Evolutionary conservation across 1,140 invertebrate genomes (phyloP).

Genomic region (Andrena cerasifolii): DNA sequence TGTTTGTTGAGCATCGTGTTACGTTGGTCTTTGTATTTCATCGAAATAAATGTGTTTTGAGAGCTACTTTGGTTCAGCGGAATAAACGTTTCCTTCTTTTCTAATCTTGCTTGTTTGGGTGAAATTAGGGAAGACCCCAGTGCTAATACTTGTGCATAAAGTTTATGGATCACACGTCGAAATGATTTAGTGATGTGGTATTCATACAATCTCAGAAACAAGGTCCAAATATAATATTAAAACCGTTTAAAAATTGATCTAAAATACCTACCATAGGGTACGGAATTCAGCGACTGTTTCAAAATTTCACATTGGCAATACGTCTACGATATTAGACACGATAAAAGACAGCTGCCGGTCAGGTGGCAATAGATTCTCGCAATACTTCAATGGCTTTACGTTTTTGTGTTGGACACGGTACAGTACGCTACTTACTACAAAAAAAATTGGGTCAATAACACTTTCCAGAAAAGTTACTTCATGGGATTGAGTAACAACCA

Average conservation of each 20-base stretch:
- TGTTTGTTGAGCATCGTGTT: constrained; percentile 36
- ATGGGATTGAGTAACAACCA: not conserved
- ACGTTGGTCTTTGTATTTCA: constrained; percentile 34
- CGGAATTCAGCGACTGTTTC: not conserved
- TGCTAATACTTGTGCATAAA: too few relatives aligned
- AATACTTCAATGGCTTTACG: not conserved
- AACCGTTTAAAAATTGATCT: too few relatives aligned
- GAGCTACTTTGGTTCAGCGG: not conserved
- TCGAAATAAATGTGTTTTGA: constrained; percentile 27
- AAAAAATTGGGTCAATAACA: constrained; percentile 38
- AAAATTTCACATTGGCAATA: not conserved
- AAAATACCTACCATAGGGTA: too few relatives aligned
- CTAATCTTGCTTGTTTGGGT: not conserved
- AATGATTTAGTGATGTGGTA: too few relatives aligned
- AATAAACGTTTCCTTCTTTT: not conserved
- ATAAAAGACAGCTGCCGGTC: not conserved
- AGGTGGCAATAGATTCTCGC: not conserved
- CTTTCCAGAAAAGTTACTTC: constrained; percentile 16
- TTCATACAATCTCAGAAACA: too few relatives aligned
- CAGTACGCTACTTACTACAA: not conserved
- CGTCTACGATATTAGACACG: not conserved
- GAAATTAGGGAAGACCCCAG: too few relatives aligned
- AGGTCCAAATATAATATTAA: too few relatives aligned
- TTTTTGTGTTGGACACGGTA: constrained; percentile 20
- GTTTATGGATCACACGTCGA: too few relatives aligned